Percentiles rank a stretch among this genome's conserved stretches.
Evolutionary conservation across 2,797 vertebrate species (phyloP).

Genomic region (Pelodytes ibericus): DNA sequence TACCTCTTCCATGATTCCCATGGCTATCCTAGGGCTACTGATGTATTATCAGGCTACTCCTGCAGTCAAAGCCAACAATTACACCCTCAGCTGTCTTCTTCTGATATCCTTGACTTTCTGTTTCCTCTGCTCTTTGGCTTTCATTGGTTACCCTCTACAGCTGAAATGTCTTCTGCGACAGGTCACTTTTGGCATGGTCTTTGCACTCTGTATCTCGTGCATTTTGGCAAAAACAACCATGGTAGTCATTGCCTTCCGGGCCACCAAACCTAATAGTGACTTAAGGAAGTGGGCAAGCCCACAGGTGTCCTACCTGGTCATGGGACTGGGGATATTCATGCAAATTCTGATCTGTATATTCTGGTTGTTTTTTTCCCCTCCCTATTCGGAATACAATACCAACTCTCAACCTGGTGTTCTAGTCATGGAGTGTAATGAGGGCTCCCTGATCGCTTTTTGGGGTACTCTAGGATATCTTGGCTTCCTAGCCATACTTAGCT

Average conservation of each 20-base stretch:
- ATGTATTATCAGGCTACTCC: conserved; percentile 17
- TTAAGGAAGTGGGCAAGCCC: conserved; percentile 34
- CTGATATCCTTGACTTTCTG: conserved; percentile 30
- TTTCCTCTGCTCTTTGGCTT: conserved; percentile 34
- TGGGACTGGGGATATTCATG: neutral
- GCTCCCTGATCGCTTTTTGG: conserved; percentile 29
- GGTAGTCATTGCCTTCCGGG: conserved; percentile 47
- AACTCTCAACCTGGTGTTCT: neutral
- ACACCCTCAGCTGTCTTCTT: conserved; percentile 40
- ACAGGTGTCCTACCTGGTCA: neutral
- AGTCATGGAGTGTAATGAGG: conserved; percentile 25
- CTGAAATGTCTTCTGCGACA: conserved; percentile 35
- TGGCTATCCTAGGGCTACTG: conserved; percentile 23
- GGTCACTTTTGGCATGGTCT: conserved; percentile 28
- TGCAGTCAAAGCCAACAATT: conserved; percentile 48
- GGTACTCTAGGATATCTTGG: conserved; percentile 34
- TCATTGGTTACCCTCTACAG: conserved; percentile 35
- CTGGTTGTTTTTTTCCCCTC: conserved; percentile 25
- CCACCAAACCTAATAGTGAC: conserved; percentile 34
- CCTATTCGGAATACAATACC: conserved; percentile 17
- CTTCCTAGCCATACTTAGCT: conserved; percentile 22
- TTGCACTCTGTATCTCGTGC: conserved; percentile 31
- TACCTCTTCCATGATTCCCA: conserved; percentile 28
- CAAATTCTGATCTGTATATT: conserved; percentile 30
- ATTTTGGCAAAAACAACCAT: conserved; percentile 49